Evolutionary conservation across 2,888 invertebrate species (phyloP).

Genomic region (Oxyscelio sp.): DNA sequence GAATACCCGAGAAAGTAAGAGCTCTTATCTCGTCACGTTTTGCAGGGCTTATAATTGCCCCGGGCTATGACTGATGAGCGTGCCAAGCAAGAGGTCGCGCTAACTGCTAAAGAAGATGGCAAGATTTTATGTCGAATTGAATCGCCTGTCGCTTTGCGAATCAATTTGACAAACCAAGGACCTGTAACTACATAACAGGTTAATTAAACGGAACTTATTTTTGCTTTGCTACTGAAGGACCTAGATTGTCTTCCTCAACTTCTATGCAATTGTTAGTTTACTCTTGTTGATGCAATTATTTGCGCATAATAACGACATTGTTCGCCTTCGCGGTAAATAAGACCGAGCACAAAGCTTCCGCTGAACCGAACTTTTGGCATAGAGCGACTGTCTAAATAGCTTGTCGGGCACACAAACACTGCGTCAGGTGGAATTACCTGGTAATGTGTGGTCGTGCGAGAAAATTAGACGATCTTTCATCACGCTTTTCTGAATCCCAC

Average conservation of each 20-base stretch:
- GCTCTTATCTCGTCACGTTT: constrained; percentile 9
- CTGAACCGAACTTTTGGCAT: not conserved
- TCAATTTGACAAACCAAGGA: too few species aligned
- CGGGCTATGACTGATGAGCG: constrained; percentile 20
- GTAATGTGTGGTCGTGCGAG: not conserved
- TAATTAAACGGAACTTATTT: constrained; percentile 25
- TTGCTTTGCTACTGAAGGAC: not conserved
- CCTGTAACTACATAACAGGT: not conserved
- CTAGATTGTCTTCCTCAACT: not conserved
- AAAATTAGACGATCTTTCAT: not conserved
- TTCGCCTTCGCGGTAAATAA: constrained; percentile 31
- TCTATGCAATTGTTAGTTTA: constrained; percentile 8
- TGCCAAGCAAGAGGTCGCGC: not conserved
- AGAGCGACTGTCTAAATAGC: not conserved
- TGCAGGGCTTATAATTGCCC: constrained; percentile 10
- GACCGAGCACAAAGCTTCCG: not conserved
- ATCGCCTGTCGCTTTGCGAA: not conserved
- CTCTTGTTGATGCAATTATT: constrained; percentile 28
- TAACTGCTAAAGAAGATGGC: not conserved
- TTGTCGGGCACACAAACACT: not conserved
- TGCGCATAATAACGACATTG: constrained; percentile 7
- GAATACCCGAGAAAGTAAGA: constrained; percentile 27
- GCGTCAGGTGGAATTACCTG: not conserved
- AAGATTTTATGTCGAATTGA: constrained; percentile 7
- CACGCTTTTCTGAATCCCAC: too few species aligned